These are phyloP conservation scores for Progne subis DNA, from an alignment of 2,113 vertebrate genomes.

Conservation along the genomic window DNA sequence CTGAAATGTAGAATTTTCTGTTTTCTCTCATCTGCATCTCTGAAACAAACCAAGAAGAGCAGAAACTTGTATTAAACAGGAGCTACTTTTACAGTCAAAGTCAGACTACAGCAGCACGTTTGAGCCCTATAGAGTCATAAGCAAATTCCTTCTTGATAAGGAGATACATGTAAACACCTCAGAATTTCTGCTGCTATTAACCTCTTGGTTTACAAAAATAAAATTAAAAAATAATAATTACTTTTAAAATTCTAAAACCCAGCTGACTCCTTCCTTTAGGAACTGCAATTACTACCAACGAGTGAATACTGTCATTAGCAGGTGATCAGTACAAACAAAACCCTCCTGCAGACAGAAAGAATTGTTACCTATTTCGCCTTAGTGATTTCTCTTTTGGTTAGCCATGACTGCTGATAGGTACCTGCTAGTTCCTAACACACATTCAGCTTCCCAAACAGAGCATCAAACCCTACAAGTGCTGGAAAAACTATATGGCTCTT, in stretches of 20 bases:
- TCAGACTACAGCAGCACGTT: neutral
- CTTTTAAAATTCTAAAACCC: neutral
- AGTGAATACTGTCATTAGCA: neutral
- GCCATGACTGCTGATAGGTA: slow-evolving; percentile 42
- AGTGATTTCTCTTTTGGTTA: slow-evolving; percentile 6
- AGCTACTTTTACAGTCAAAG: slow-evolving; percentile 16
- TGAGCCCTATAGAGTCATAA: slow-evolving; percentile 5
- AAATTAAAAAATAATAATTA: neutral
- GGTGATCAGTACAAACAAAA: neutral
- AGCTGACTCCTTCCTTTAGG: neutral
- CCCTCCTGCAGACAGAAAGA: neutral
- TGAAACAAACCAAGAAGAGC: neutral
- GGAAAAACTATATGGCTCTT: slow-evolving; percentile 39
- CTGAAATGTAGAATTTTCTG: neutral
- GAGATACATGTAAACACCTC: neutral
- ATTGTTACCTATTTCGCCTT: slow-evolving; percentile 27
- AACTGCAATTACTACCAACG: neutral
- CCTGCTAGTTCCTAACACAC: slow-evolving; percentile 38
- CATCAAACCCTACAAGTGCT: slow-evolving; percentile 39
- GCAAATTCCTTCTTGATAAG: slow-evolving; percentile 17
- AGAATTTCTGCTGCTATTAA: slow-evolving; percentile 5
- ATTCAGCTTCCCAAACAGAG: slow-evolving; percentile 62
- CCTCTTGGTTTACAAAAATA: neutral
- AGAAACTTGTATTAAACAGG: neutral
- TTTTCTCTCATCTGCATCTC: neutral